These are phyloP conservation scores for Leptoclinus maculatus DNA, from an alignment of 2,797 vertebrate species.

Conservation along the genomic window DNA sequence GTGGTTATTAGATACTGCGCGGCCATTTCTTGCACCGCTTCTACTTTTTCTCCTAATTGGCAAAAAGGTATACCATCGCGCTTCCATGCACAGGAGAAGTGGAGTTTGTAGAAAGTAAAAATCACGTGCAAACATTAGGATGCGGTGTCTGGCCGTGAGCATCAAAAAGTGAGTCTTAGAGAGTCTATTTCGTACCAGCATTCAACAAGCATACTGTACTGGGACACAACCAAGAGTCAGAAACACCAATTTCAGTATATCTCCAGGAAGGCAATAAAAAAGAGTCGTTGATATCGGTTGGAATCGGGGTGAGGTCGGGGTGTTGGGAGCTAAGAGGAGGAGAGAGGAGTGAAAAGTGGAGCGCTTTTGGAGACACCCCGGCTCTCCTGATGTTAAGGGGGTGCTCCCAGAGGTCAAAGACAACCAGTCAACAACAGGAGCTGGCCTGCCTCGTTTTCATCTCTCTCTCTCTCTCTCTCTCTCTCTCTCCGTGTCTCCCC, in stretches of 20 bases:
- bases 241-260: slow-evolving; percentile 1
- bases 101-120: slow-evolving; percentile 9
- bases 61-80: not conserved
- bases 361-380: slow-evolving; percentile 67
- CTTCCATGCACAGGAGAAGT: not conserved
- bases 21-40: slow-evolving; percentile 6
- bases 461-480: slow-evolving; percentile 32
- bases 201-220: not conserved
- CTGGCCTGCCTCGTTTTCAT: slow-evolving; percentile 40
- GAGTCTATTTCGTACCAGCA: slow-evolving; percentile 1
- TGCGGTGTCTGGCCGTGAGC: not conserved
- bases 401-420: slow-evolving; percentile 74
- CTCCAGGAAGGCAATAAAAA: not conserved
- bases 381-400: slow-evolving; percentile 74
- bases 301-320: slow-evolving; percentile 19
- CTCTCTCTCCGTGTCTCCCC: too few species aligned
- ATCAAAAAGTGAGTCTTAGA: slow-evolving; percentile 11
- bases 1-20: not conserved
- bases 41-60: slow-evolving; percentile 2
- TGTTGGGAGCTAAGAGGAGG: slow-evolving; percentile 35
- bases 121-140: slow-evolving; percentile 7
- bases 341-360: slow-evolving; percentile 68
- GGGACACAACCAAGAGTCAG: slow-evolving; percentile 15
- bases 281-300: slow-evolving; percentile 22
- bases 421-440: slow-evolving; percentile 79